Evolutionary conservation across 1,140 invertebrate species (phyloP).

Genomic region (Tetraneura akinire): DNA sequence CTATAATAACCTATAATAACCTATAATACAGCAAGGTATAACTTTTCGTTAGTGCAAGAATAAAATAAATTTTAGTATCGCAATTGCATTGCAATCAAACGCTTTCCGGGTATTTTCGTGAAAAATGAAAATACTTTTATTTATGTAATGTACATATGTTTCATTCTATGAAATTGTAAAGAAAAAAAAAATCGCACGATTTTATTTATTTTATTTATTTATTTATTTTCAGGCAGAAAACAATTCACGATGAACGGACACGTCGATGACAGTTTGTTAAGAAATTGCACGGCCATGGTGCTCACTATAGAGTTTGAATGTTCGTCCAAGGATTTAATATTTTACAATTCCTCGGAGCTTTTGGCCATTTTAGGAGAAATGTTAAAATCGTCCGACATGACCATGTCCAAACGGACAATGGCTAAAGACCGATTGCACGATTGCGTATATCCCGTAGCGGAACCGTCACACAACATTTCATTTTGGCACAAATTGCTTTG

Average conservation of each 20-base stretch:
- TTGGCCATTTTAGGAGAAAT: not conserved
- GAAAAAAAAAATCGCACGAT: too few species aligned
- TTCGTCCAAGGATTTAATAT: not conserved
- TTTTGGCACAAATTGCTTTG: constrained; percentile 69
- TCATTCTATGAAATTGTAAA: too few species aligned
- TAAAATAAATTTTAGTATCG: too few species aligned
- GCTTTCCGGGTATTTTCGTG: too few species aligned
- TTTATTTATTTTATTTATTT: too few species aligned
- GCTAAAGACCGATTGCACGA: constrained; percentile 56
- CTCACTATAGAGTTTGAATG: not conserved
- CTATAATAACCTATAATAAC: too few species aligned
- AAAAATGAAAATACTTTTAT: too few species aligned
- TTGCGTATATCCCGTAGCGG: constrained; percentile 56
- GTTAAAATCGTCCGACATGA: constrained; percentile 49
- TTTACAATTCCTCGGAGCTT: not conserved
- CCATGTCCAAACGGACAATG: constrained; percentile 53
- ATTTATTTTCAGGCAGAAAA: not conserved
- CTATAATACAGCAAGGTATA: too few species aligned
- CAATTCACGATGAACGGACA: not conserved
- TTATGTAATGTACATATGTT: too few species aligned
- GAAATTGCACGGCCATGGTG: constrained; percentile 30
- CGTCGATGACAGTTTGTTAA: not conserved
- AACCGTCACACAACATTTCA: constrained; percentile 60
- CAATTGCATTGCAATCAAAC: too few species aligned
- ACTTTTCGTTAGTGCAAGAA: too few species aligned